Evolutionary conservation across 2,888 invertebrate species (phyloP).

Genomic region (Lumbricus terrestris): DNA sequence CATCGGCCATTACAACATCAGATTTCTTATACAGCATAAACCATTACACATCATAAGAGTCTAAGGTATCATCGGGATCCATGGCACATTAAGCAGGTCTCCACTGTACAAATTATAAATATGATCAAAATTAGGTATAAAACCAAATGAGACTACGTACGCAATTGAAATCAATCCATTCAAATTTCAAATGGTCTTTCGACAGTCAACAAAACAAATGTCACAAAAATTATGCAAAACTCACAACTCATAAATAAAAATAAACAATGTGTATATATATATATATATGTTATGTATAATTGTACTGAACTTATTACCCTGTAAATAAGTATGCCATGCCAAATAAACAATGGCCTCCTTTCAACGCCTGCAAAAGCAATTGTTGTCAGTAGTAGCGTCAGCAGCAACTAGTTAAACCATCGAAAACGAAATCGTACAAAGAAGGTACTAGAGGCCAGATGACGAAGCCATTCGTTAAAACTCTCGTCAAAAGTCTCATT

Average conservation of each 20-base stretch:
- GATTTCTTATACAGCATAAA: no score
- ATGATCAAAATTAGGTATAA: not conserved
- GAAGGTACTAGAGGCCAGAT: not conserved
- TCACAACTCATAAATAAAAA: conserved; percentile 3
- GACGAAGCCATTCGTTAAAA: not conserved
- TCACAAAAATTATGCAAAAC: conserved; percentile 3
- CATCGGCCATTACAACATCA: no score
- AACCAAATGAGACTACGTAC: not conserved
- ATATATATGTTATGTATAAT: not conserved
- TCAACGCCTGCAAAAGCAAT: not conserved
- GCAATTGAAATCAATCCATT: conserved; percentile 3
- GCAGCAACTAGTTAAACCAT: not conserved
- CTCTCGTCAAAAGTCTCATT: not conserved
- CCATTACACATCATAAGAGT: no score
- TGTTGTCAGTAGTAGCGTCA: not conserved
- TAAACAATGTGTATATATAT: not conserved
- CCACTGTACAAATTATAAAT: not conserved
- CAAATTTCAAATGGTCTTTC: conserved; percentile 3
- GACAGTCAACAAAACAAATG: not conserved
- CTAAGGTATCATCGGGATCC: no score
- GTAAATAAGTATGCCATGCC: conserved; percentile 3
- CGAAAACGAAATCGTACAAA: not conserved
- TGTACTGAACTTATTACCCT: not conserved
- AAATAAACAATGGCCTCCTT: not conserved
- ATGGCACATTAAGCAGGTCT: no score